These are phyloP conservation scores for Platypus cylindrus DNA, from an alignment of 2,888 invertebrate genomes.

Conservation along the genomic window DNA sequence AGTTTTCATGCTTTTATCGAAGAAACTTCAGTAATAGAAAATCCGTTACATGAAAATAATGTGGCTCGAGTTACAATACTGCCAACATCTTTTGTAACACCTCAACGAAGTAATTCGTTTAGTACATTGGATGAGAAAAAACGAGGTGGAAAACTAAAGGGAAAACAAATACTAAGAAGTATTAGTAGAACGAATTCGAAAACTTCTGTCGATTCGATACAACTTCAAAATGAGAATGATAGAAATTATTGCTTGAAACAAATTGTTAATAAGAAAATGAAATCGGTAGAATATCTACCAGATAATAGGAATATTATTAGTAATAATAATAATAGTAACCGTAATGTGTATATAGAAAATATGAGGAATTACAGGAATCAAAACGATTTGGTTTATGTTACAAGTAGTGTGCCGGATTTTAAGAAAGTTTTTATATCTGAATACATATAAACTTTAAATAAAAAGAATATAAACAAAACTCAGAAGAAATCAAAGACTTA, in stretches of 20 bases:
- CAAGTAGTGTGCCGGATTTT: slow-evolving; percentile 43
- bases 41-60: slow-evolving; percentile 8
- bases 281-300: slow-evolving; percentile 27
- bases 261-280: slow-evolving; percentile 24
- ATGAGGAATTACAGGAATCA: slow-evolving; percentile 16
- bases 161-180: slow-evolving; percentile 1
- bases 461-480: too few relatives aligned
- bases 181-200: slow-evolving; percentile 11
- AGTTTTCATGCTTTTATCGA: slow-evolving; percentile 30
- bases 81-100: too few relatives aligned
- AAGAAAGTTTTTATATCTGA: slow-evolving; percentile 42
- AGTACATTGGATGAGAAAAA: slow-evolving; percentile 26
- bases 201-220: slow-evolving; percentile 2
- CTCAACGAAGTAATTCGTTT: slow-evolving; percentile 31
- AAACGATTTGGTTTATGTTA: slow-evolving; percentile 26
- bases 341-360: slow-evolving; percentile 22
- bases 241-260: slow-evolving; percentile 12
- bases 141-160: slow-evolving; percentile 13
- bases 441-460: slow-evolving; percentile 25
- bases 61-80: slow-evolving; percentile 16
- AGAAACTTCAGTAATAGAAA: slow-evolving; percentile 8
- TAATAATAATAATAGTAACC: too few relatives aligned
- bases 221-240: slow-evolving; percentile 3
- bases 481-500: too few relatives aligned
- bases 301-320: too few relatives aligned